Percentiles rank a stretch among this genome's conserved stretches.
phyloP scores from a whole-genome alignment of 2,113 vertebrate species.

The Nyctibius bracteatus region DNA sequence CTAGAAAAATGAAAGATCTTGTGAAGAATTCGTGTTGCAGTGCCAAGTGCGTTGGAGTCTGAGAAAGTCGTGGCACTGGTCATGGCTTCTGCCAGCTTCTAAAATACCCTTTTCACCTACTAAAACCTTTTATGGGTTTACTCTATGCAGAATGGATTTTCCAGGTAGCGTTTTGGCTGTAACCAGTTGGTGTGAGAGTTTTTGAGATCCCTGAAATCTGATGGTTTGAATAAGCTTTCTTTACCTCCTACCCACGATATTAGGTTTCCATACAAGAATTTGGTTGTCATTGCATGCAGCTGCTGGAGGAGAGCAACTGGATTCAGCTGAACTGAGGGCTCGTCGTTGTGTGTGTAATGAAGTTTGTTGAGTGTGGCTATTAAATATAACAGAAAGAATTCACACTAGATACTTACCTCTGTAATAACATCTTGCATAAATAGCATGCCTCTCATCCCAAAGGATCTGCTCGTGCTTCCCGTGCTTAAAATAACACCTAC shows the following conservation, averaged over 20 bases:
- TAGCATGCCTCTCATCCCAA: neutral
- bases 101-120: neutral
- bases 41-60: neutral
- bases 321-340: neutral
- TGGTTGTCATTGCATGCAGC: neutral
- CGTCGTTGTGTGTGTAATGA: neutral
- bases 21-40: neutral
- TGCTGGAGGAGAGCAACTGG: slow-evolving; percentile 15
- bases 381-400: slow-evolving; percentile 8
- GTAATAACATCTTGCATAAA: slow-evolving; percentile 26
- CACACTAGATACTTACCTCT: neutral
- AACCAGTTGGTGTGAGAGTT: neutral
- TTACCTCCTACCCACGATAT: neutral
- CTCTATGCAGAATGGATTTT: slow-evolving; percentile 6
- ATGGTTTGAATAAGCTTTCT: neutral
- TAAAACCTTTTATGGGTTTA: slow-evolving; percentile 1
- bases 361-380: neutral
- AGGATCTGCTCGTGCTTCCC: neutral
- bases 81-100: neutral
- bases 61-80: neutral
- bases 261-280: neutral
- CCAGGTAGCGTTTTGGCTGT: neutral
- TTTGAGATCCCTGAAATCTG: neutral
- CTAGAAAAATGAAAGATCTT: neutral
- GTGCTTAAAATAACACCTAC: neutral